Conservation (phyloP, 2,797 vertebrate genomes). For the Gorsachius magnificus region DNA sequence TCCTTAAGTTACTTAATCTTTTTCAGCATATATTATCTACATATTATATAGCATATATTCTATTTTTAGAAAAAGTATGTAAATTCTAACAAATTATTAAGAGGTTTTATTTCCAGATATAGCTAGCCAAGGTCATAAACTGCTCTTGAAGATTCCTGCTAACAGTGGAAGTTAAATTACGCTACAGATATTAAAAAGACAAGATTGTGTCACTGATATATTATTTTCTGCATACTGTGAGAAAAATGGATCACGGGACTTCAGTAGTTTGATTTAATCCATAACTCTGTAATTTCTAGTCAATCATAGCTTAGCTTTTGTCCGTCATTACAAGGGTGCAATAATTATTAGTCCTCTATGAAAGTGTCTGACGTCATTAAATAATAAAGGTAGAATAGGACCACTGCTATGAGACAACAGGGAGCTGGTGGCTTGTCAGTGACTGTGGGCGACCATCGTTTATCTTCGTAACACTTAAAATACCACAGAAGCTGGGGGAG, state of each 20-base stretch:
- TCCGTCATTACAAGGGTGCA: neutral
- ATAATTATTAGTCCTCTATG: neutral
- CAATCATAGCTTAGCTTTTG: neutral
- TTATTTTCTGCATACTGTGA: slow-evolving; percentile 32
- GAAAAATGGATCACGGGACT: slow-evolving; percentile 11
- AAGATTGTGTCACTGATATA: neutral
- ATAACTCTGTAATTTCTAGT: slow-evolving; percentile 9
- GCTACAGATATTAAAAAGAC: slow-evolving; percentile 10
- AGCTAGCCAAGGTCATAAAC: slow-evolving; percentile 36
- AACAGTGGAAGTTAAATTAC: slow-evolving; percentile 27
- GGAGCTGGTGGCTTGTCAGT: neutral
- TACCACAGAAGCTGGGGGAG: neutral
- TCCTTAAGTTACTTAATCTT: neutral
- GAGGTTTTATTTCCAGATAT: neutral
- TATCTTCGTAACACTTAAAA: neutral
- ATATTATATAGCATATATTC: neutral
- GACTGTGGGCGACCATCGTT: neutral
- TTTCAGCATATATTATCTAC: neutral
- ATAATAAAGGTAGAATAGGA: neutral
- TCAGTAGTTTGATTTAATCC: slow-evolving; percentile 24
- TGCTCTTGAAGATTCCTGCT: neutral
- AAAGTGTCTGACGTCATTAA: neutral
- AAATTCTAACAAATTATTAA: neutral
- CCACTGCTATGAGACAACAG: neutral
- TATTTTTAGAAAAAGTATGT: neutral